These are phyloP conservation scores for Myiozetetes cayanensis DNA, from an alignment of 2,113 vertebrate genomes.

Conservation along the genomic window DNA sequence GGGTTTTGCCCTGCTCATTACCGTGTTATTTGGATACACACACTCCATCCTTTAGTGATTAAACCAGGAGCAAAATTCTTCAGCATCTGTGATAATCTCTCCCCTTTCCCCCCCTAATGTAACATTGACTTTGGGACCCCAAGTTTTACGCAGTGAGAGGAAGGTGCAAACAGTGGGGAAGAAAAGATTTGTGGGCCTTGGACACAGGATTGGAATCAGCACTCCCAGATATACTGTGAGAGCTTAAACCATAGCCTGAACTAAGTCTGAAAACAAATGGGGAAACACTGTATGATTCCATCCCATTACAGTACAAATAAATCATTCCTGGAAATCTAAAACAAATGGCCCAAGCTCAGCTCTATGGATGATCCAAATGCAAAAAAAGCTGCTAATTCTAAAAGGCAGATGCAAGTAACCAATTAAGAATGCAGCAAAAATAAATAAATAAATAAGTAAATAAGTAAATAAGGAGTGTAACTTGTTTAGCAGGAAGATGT, in stretches of 20 bases:
- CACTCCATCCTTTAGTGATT: neutral
- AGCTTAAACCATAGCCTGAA: conserved; percentile 34
- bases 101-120: conserved; percentile 4
- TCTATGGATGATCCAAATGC: conserved; percentile 36
- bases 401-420: conserved; percentile 56
- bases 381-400: conserved; percentile 59
- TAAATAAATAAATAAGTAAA: neutral
- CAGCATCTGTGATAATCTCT: conserved; percentile 31
- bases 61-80: conserved; percentile 32
- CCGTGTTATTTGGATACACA: neutral
- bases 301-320: conserved; percentile 67
- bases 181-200: conserved; percentile 54
- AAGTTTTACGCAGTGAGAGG: conserved; percentile 24
- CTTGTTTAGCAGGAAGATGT: conserved; percentile 49
- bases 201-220: conserved; percentile 14
- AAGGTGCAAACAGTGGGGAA: conserved; percentile 35
- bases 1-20: neutral
- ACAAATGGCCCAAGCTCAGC: conserved; percentile 48
- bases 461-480: conserved; percentile 11
- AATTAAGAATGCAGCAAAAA: conserved; percentile 35
- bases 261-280: conserved; percentile 49
- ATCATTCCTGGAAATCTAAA: conserved; percentile 67
- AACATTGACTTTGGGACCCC: conserved; percentile 28
- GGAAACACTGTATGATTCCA: conserved; percentile 45
- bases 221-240: conserved; percentile 2